Evolutionary conservation across 2,888 invertebrate genomes (phyloP), one percentile per base, ranked within the genome.

Genomic region (Netelia virgata): DNA sequence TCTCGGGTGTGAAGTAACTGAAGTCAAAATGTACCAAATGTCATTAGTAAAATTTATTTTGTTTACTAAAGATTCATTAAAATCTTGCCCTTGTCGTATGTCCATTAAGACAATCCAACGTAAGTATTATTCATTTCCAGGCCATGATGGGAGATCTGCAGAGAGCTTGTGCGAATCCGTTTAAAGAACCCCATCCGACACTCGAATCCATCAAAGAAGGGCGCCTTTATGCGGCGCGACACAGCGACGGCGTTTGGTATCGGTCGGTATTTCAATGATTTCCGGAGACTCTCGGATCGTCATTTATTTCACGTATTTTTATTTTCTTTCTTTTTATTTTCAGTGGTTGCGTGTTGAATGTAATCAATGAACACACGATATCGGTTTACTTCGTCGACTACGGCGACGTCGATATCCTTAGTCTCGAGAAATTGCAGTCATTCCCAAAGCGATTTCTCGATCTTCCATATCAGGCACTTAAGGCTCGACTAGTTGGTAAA

Each of bases 81-180:
- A 36, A 36, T 36, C 0, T 36, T 6, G 36, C 36, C 8, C 6
- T 36, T 36, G 6, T 6, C 36, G 36, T 3, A 36, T 5, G 36
- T 36, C 6, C 8, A 1, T 6, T 36, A 36, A 36, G 20, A 61
- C 18, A 2, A 70, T 28, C 0, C 9, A n/a, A 11, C 16, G 14
- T 8, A 9, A 9, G 2, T 11, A 36, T 18, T 11, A 16, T 28
- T 36, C 50, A 82, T 20, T 87, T 77, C 41, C 57, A 91, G 92
- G 93, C 94, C 11, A 94, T 97, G 94, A 97, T 97, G 97, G 92
- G 94, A n/a, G 92, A 95, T 0, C 92, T 97, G 79, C 96, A 97
- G 93, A 91, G 93, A 0, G 94, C 94, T 86, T 97, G 96, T 89
- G 11, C 8, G 28, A 94, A 94, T 1, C 94, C 94, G 84, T 91